These are phyloP conservation scores for Rhinichthys osculus DNA, from an alignment of 2,797 vertebrate species.

Conservation along the genomic window DNA sequence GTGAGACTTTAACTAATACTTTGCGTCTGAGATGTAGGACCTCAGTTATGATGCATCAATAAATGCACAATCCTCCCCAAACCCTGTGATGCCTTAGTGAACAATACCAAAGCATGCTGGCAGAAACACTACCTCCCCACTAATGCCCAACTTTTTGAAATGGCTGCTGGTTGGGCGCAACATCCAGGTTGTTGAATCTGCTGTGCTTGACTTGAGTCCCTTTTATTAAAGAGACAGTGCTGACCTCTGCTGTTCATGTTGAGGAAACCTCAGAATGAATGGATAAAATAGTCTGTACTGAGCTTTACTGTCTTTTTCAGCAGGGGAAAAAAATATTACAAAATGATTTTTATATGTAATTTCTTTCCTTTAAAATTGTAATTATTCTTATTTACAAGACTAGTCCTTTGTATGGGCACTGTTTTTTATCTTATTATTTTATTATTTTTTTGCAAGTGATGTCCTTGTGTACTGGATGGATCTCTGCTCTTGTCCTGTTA, in stretches of 20 bases:
- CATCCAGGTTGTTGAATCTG: constrained; percentile 29
- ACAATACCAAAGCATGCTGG: constrained; percentile 52
- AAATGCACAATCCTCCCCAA: constrained; percentile 6
- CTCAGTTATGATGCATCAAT: background rate
- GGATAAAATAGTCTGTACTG: background rate
- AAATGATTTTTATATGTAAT: background rate
- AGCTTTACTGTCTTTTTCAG: background rate
- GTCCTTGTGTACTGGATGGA: background rate
- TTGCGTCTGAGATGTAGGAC: background rate
- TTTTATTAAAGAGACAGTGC: constrained; percentile 41
- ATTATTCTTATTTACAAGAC: background rate
- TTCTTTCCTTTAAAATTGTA: too few relatives aligned
- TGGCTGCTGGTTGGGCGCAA: constrained; percentile 1
- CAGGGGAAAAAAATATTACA: background rate
- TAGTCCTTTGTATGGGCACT: background rate
- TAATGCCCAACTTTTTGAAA: background rate
- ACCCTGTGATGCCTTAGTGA: constrained; percentile 36
- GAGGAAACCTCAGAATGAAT: constrained; percentile 9
- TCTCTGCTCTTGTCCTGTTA: background rate
- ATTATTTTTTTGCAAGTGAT: background rate
- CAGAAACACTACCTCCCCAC: constrained; percentile 3
- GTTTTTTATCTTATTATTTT: too few relatives aligned
- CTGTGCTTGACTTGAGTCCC: background rate
- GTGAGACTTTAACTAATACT: background rate
- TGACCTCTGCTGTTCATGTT: constrained; percentile 45